Evolutionary conservation across 2,888 invertebrate species (phyloP).

Genomic region (Callyntrura guangdongensis): DNA sequence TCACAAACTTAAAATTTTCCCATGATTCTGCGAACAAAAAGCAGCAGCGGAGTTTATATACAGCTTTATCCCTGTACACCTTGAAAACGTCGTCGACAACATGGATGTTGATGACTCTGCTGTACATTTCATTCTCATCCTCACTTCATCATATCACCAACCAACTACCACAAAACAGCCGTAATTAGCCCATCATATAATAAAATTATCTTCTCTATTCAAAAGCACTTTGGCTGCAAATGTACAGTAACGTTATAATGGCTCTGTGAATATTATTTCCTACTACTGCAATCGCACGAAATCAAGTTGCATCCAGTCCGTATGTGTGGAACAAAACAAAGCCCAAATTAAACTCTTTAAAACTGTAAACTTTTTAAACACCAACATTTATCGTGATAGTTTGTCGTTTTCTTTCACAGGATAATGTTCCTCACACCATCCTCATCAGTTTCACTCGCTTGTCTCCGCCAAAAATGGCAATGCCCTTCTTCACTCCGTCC

Average conservation of each 20-base stretch:
- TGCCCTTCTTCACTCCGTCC: not conserved
- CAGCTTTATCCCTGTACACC: not conserved
- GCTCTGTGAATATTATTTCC: no score
- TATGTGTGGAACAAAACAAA: no score
- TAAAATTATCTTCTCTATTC: not conserved
- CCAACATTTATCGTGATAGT: no score
- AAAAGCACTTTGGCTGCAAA: no score
- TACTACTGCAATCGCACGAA: no score
- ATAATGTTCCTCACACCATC: no score
- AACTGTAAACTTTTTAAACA: not conserved
- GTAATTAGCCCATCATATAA: slow-evolving; percentile 42
- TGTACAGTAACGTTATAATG: no score
- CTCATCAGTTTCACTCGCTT: no score
- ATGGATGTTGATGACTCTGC: not conserved
- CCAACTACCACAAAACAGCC: not conserved
- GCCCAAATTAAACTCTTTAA: not conserved
- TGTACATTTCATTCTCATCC: not conserved
- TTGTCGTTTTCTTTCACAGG: no score
- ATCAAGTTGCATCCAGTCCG: no score
- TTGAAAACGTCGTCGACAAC: not conserved
- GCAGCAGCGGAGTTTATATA: no score
- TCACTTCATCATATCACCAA: slow-evolving; percentile 13
- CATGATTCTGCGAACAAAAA: slow-evolving; percentile 30
- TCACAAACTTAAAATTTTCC: slow-evolving; percentile 56
- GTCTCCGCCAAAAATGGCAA: not conserved